Percentiles rank a stretch among this genome's conserved stretches.
Evolutionary conservation across 2,797 vertebrate species (phyloP).

Genomic region (Tapera naevia): DNA sequence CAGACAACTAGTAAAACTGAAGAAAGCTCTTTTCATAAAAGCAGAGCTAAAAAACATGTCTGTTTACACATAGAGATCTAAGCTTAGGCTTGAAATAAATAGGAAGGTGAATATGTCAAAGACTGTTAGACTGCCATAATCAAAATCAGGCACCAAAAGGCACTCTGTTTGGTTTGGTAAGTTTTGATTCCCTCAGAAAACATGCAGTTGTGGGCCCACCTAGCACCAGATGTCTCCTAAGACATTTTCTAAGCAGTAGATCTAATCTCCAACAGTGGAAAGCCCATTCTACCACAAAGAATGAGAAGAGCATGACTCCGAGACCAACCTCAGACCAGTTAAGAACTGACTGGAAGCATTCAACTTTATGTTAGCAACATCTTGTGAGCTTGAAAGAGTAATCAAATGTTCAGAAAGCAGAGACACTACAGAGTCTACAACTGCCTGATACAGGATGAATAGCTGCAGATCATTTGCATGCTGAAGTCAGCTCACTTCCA

Average conservation of each 20-base stretch:
- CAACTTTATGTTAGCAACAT: not conserved
- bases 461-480: accelerated
- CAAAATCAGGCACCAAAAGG: not conserved
- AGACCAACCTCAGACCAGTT: not conserved
- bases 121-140: not conserved
- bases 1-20: not conserved
- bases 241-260: not conserved
- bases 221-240: not conserved
- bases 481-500: not conserved
- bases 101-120: not conserved
- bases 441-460: not conserved
- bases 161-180: not conserved
- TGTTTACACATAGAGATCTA: not conserved
- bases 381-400: not conserved
- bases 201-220: not conserved
- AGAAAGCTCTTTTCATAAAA: not conserved
- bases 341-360: not conserved
- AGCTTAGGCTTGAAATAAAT: not conserved
- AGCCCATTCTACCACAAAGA: not conserved
- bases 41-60: not conserved
- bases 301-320: not conserved
- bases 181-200: not conserved
- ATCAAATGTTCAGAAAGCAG: not conserved
- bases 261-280: not conserved
- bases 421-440: not conserved